A percentile compares a stretch with the other conserved stretches of the same genome.
Evolutionary conservation across 2,888 invertebrate species (phyloP).

Genomic region (Megalurothrips usitatus): DNA sequence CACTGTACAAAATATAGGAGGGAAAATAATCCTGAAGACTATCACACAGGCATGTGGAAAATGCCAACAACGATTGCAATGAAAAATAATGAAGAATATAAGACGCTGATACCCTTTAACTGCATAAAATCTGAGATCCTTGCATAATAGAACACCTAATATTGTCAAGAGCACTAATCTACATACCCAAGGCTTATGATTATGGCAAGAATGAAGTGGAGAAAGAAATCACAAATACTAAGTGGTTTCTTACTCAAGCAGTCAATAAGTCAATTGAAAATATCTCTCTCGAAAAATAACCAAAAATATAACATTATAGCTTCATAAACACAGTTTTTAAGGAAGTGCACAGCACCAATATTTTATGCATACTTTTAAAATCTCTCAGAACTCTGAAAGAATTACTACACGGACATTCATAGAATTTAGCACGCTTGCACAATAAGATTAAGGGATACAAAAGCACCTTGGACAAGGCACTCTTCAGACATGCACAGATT

Average conservation of each 20-base stretch:
- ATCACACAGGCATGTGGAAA: not conserved
- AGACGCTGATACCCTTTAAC: not conserved
- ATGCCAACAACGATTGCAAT: not conserved
- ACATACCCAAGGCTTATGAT: conserved; percentile 17
- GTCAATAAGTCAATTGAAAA: not conserved
- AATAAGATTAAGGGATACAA: not conserved
- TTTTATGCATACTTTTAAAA: not conserved
- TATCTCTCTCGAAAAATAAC: not conserved
- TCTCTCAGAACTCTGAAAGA: not conserved
- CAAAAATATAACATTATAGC: not conserved
- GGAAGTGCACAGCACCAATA: not conserved
- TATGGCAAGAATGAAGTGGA: conserved; percentile 12
- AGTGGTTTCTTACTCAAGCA: not conserved
- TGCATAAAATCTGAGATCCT: conserved; percentile 16
- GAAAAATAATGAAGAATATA: not conserved
- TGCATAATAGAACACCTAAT: conserved; percentile 1
- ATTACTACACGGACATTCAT: not conserved
- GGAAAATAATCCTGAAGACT: conserved; percentile 5
- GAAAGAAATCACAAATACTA: not conserved
- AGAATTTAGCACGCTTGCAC: too few relatives aligned
- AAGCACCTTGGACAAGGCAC: not conserved
- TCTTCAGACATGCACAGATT: not conserved
- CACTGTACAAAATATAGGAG: conserved; percentile 17
- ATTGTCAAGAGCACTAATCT: conserved; percentile 25
- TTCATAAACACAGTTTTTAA: not conserved